Evolutionary conservation across 1,140 invertebrate species (phyloP), one percentile per base, ranked within the genome.

Genomic region (Meteorus sp.): DNA sequence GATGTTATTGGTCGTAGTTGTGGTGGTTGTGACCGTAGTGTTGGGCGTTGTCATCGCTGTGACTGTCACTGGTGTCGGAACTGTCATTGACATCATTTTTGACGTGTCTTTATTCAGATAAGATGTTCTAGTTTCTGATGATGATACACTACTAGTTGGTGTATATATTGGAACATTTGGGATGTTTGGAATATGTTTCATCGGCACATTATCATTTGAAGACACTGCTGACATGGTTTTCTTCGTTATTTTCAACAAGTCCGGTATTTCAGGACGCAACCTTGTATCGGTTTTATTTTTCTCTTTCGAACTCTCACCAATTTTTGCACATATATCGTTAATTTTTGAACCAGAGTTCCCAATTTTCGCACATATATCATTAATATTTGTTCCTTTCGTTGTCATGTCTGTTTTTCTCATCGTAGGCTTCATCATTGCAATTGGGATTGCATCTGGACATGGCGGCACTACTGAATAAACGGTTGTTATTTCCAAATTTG

Each of bases 251-350:
- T 79, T 78, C 0, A 80, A 47, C 0, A 80, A 62, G 59, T 78
- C 76, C 2, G 77, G 78, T 1, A 80, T 67, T 5, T 80, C 77
- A 0, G 75, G 67, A 31, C 73, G 73, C 8, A 20, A 63, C 1
- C 70, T 68, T 1, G 57, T 66, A 20, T 78, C 77, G 2, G 68
- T 35, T 52, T 75, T 79, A 19, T 64, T 54, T 39, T 76, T 80
- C 27, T 80, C 77, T 20, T 79, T 79, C 0, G 77, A 74, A 44
- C 72, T 78, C 13, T 79, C 77, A 0, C 78, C 77, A 27, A 80
- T 79, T 35, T 80, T 80, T 0, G 75, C 76, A 15, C 78, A 80
- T 25, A 80, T 80, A 5, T 80, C 78, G 4, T 80, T 77, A 0
- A 80, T 79, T 23, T 80, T 80, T 0, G 78, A 78, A 2, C 76